Evolutionary conservation across 2,888 invertebrate genomes (phyloP).

Genomic region (Folsomia candida): DNA sequence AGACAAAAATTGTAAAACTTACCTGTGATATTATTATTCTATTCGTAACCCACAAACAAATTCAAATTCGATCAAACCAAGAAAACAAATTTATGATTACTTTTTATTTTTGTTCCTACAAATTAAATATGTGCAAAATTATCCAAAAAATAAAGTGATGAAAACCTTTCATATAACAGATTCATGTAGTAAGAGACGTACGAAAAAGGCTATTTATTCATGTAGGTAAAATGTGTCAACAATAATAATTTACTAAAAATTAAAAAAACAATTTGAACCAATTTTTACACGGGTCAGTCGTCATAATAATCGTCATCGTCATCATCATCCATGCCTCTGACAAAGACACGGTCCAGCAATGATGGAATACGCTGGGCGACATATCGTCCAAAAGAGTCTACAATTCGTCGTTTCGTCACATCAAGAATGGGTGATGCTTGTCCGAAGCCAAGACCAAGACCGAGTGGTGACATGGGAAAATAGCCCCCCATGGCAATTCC

Average conservation of each 20-base stretch:
- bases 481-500: not conserved
- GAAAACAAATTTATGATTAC: too few species aligned
- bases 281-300: not conserved
- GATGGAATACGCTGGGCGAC: slow-evolving; percentile 28
- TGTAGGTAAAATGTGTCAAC: slow-evolving; percentile 4
- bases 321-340: slow-evolving; percentile 18
- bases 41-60: not conserved
- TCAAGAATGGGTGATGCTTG: slow-evolving; percentile 25
- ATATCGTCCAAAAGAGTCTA: slow-evolving; percentile 35
- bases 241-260: slow-evolving; percentile 1
- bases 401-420: slow-evolving; percentile 25
- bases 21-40: not conserved
- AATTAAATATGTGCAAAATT: not conserved
- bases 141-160: not conserved
- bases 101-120: not conserved
- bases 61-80: not conserved
- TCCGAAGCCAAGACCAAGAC: not conserved
- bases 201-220: too few species aligned
- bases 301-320: slow-evolving; percentile 28
- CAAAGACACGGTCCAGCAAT: slow-evolving; percentile 26
- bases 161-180: too few species aligned
- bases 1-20: too few species aligned
- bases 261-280: slow-evolving; percentile 2
- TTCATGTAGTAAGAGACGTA: too few species aligned
- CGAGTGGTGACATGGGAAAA: not conserved